Base-by-base conservation (phyloP, 92 coral and sea anemone species). In the Umimayanthus chanpuru region DNA sequence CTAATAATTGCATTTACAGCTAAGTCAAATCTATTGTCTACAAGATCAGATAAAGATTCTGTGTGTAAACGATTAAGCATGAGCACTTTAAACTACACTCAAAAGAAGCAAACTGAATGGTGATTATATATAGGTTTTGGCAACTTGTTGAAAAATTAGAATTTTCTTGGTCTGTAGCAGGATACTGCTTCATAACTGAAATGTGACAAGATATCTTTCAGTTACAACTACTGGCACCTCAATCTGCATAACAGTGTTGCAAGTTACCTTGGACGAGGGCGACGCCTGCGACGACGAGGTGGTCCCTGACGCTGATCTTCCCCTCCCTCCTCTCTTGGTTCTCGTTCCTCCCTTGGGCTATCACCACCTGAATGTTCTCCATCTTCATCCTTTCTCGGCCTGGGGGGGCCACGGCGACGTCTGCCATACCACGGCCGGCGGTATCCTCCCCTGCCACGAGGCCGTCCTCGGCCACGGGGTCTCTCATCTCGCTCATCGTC, bases 351-450 rank as follows among this genome's bases (percentile, higher is more conserved):
- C 50, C 90, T 94, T 23, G 91, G 89, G 79, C 92, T 92, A 9
- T 94, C 97, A 1, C 92, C 98, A 9, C 91, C 94, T 9, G 93
- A 88, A 25, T 83, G 90, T 26, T 88, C 94, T 85, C 79, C 89
- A 79, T 81, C 92, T 14, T 90, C 93, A 61, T 89, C 98, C 50
- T 82, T 88, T 53, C 89, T 91, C 85, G 92, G 90, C 43, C 88
- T 89, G 64, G 92, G 94, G 36, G 93, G 95, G 39, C 92, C 90
- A 30, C 96, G 94, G 53, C 94, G 92, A 4, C 94, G 88, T 67
- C 98, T 90, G 18, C 72, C 89, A 93, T 90, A 93, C 66, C 89
- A 92, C 21, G 96, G 98, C 85, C 95, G 94, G 58, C 97, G 79
- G 12, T 93, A 74, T 66, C 77, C 85, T 32, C 85, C 77, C 40